Evolutionary conservation across 2,888 invertebrate species (phyloP), one percentile per base, ranked within the genome.

Genomic region (Volucella inanis): DNA sequence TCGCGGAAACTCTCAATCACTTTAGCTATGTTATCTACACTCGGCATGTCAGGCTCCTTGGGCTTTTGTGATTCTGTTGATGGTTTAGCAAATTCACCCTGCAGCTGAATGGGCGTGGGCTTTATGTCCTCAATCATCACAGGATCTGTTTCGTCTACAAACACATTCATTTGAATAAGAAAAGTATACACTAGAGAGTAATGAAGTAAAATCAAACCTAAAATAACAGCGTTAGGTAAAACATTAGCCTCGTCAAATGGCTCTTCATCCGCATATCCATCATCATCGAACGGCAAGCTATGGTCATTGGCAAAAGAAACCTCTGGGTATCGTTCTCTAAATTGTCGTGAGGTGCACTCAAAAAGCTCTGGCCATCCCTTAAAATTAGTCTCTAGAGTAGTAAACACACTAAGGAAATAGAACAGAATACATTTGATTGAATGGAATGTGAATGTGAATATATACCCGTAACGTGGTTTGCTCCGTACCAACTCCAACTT

Each of bases 241-340:
- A 59, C 1, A 1, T 39, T 61, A 0, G 55, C 54, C 39, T 84
- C 84, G 43, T 84, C 79, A 11, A 80, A 67, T 11, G 74, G 49
- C 3, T 70, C 54, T 10, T 71, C 68, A 11, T 65, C 75, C 4
- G 75, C 61, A 18, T 65, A 75, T 0, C 65, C 75, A 41, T 84
- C 80, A 50, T 84, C 80, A 4, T 84, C 75, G 57, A 61, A 80
- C 0, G 80, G 80, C 54, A 84, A 8, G 9, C 62, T 79, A 2
- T 80, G 75, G 15, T 84, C 84, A 54, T 84, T 84, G 12, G 75
- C 75, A 50, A 84, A 84, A 54, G 80, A 80, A 10, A 84, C 67
- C 12, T 50, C 54, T 9, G 52, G 0, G 4, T 59, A 38, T 0
- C 11, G 2, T 1, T 31, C 18, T 9, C 41, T 64, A 43, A 10